Percentiles rank a stretch among this genome's conserved stretches.
Conservation (phyloP, 2,797 vertebrate species). For the Micrastur ruficollis region DNA sequence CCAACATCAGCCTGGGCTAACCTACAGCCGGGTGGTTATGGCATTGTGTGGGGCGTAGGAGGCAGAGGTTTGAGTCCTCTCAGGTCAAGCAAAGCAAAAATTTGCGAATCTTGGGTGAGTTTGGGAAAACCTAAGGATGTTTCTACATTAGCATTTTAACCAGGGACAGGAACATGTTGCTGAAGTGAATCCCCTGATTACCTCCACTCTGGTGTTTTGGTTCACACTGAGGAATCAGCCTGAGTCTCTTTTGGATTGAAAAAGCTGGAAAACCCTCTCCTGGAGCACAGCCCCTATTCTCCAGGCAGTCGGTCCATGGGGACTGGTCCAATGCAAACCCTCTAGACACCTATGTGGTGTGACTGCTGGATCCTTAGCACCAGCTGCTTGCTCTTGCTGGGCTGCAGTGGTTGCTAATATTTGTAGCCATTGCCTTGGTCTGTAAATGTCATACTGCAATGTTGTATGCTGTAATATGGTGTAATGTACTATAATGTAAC, state of each 20-base stretch:
- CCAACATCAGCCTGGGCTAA: background rate
- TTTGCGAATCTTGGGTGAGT: background rate
- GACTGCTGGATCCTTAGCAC: background rate
- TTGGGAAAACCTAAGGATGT: background rate
- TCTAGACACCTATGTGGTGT: rapidly evolving
- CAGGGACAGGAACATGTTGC: background rate
- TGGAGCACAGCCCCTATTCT: background rate
- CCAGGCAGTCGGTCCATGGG: rapidly evolving
- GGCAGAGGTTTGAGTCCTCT: background rate
- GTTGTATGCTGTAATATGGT: background rate
- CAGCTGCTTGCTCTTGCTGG: background rate
- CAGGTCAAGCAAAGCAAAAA: background rate
- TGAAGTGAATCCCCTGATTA: background rate
- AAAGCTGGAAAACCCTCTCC: background rate
- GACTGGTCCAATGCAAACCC: background rate
- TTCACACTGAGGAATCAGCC: background rate
- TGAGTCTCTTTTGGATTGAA: background rate
- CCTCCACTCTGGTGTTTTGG: background rate
- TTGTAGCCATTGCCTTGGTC: background rate
- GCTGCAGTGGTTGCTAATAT: background rate
- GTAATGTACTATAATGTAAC: background rate
- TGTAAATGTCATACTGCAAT: background rate
- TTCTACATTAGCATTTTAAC: background rate
- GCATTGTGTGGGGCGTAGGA: background rate
- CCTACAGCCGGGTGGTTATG: background rate